These are phyloP conservation scores for Tokudaia tokunoshimensis DNA, from an alignment of 2,797 vertebrate species.

Conservation along the genomic window DNA sequence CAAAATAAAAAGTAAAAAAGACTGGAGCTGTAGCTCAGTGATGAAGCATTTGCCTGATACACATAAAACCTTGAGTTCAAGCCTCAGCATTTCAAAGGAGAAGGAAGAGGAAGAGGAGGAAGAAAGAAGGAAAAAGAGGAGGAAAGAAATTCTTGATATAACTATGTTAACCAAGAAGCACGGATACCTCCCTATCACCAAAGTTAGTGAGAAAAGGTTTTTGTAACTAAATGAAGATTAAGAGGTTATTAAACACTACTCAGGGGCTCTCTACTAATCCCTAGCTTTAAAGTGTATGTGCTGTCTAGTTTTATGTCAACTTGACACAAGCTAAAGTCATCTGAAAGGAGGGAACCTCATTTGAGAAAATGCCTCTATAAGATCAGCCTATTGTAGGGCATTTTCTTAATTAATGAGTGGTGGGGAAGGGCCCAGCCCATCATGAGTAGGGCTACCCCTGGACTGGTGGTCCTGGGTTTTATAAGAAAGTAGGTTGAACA, in stretches of 20 bases:
- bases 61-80: neutral
- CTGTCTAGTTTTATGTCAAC: neutral
- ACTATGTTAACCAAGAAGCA: constrained; percentile 19
- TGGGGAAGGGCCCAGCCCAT: neutral
- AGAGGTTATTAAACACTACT: constrained; percentile 13
- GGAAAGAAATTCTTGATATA: neutral
- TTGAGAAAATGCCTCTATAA: neutral
- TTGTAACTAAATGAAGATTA: constrained; percentile 7
- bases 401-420: neutral
- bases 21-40: neutral
- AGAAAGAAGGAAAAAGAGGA: neutral
- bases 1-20: neutral
- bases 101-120: neutral
- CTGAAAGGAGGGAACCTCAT: neutral
- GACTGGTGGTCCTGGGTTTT: neutral
- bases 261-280: neutral
- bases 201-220: constrained; percentile 3
- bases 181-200: neutral
- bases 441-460: neutral
- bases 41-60: neutral
- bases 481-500: neutral
- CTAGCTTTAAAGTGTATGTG: constrained; percentile 5
- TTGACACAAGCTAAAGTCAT: neutral
- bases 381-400: neutral
- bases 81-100: neutral